Evolutionary conservation across 2,888 invertebrate species (phyloP).

Genomic region (Drosophila conformis): DNA sequence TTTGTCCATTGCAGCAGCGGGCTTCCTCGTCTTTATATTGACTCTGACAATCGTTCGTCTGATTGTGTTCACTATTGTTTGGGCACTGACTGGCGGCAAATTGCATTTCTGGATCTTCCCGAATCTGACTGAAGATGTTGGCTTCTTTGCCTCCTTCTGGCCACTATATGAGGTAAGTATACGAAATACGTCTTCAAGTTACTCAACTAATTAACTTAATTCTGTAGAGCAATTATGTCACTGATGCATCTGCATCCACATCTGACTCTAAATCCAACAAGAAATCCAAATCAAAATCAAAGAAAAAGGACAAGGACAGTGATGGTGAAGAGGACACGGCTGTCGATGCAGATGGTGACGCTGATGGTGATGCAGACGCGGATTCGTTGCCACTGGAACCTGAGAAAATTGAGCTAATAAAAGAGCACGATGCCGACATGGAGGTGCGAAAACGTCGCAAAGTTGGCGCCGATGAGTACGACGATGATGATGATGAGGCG

Average conservation of each 20-base stretch:
- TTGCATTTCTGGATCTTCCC: conserved; percentile 99
- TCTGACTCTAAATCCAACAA: conserved; percentile 86
- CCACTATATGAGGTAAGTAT: conserved; percentile 95
- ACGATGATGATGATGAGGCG: conserved; percentile 62
- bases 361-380: conserved; percentile 87
- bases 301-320: conserved; percentile 91
- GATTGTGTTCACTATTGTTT: conserved; percentile 95
- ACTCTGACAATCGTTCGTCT: conserved; percentile 94
- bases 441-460: conserved; percentile 81
- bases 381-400: conserved; percentile 80
- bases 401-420: conserved; percentile 83
- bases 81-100: conserved; percentile 93
- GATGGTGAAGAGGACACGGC: conserved; percentile 89
- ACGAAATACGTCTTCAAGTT: conserved; percentile 87
- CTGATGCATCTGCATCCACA: conserved; percentile 85
- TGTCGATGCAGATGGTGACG: conserved; percentile 86
- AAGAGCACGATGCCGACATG: conserved; percentile 84
- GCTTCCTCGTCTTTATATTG: conserved; percentile 97
- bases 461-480: conserved; percentile 67
- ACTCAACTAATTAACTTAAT: neutral
- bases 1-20: conserved; percentile 96
- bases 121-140: conserved; percentile 99
- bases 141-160: conserved; percentile 99
- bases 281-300: conserved; percentile 86
- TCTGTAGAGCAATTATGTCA: conserved; percentile 91